Conservation (phyloP, 2,113 vertebrate species). For the Aleadryas rufinucha region DNA sequence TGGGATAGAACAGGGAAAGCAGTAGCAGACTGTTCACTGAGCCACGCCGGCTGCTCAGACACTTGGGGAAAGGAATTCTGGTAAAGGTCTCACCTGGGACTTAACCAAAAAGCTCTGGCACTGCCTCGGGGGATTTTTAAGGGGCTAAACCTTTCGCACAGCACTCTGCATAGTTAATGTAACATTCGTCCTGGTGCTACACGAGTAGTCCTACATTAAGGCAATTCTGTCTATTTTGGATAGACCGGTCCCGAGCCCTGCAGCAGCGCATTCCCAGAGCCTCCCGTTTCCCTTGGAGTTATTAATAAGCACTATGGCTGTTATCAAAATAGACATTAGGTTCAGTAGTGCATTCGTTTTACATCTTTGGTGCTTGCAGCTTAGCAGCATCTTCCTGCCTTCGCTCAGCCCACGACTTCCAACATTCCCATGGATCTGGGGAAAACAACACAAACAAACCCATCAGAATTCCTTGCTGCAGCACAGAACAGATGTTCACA, state of each 20-base stretch:
- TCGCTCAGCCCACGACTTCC: neutral
- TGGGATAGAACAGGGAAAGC: neutral
- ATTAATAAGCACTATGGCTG: slow-evolving; percentile 58
- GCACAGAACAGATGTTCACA: neutral
- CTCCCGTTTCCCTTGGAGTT: neutral
- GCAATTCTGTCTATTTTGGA: slow-evolving; percentile 51
- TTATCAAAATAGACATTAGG: slow-evolving; percentile 63
- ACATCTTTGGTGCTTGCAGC: slow-evolving; percentile 73
- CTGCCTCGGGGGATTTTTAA: neutral
- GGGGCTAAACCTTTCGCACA: neutral
- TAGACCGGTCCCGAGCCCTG: slow-evolving; percentile 6
- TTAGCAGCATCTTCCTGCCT: slow-evolving; percentile 63
- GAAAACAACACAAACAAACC: neutral
- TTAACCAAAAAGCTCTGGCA: neutral
- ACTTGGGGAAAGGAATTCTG: neutral
- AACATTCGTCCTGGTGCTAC: slow-evolving; percentile 51
- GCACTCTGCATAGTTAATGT: slow-evolving; percentile 38
- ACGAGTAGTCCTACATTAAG: slow-evolving; percentile 52
- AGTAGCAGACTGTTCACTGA: neutral
- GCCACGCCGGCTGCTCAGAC: neutral
- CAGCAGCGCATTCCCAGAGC: slow-evolving; percentile 36
- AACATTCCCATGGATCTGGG: neutral
- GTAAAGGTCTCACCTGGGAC: slow-evolving; percentile 14
- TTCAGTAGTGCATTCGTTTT: slow-evolving; percentile 58
- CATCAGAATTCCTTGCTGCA: neutral